A percentile compares a stretch with the other conserved stretches of the same genome.
Evolutionary conservation across 2,797 vertebrate genomes (phyloP).

Genomic region (Scyliorhinus canicula): DNA sequence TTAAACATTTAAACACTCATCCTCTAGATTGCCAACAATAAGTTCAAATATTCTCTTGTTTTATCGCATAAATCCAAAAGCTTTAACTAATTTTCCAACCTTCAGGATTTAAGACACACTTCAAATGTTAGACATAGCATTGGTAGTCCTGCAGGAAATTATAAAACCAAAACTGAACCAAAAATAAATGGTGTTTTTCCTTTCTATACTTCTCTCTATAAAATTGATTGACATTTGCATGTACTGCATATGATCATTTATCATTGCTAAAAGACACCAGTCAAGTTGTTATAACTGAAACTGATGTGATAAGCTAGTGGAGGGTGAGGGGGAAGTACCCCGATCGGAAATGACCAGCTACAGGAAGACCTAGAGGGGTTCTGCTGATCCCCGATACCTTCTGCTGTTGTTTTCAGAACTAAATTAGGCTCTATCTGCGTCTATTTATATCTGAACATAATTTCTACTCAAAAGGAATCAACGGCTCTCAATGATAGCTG

Average conservation of each 20-base stretch:
- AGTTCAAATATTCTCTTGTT: not conserved
- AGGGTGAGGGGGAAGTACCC: slow-evolving; percentile 56
- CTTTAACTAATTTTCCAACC: not conserved
- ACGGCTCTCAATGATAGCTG: slow-evolving; percentile 53
- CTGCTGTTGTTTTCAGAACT: slow-evolving; percentile 46
- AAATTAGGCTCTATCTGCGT: slow-evolving; percentile 44
- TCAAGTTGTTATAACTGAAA: slow-evolving; percentile 45
- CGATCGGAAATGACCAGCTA: slow-evolving; percentile 63
- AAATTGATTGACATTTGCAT: slow-evolving; percentile 34
- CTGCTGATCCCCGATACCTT: slow-evolving; percentile 52
- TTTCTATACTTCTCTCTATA: not conserved
- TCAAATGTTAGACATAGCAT: not conserved
- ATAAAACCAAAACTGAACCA: slow-evolving; percentile 6
- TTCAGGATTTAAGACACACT: not conserved
- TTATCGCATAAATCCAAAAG: not conserved
- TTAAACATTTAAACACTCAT: not conserved
- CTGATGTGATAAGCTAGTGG: slow-evolving; percentile 52
- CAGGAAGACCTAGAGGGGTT: slow-evolving; percentile 64
- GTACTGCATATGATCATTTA: not conserved
- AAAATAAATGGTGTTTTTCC: slow-evolving; percentile 13
- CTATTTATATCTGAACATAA: slow-evolving; percentile 47
- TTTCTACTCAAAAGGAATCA: slow-evolving; percentile 41
- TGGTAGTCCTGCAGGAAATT: not conserved
- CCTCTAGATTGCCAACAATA: not conserved
- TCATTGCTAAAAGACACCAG: slow-evolving; percentile 40